These are phyloP conservation scores for Idaea dimidiata DNA, from an alignment of 2,888 invertebrate species.

Conservation along the genomic window DNA sequence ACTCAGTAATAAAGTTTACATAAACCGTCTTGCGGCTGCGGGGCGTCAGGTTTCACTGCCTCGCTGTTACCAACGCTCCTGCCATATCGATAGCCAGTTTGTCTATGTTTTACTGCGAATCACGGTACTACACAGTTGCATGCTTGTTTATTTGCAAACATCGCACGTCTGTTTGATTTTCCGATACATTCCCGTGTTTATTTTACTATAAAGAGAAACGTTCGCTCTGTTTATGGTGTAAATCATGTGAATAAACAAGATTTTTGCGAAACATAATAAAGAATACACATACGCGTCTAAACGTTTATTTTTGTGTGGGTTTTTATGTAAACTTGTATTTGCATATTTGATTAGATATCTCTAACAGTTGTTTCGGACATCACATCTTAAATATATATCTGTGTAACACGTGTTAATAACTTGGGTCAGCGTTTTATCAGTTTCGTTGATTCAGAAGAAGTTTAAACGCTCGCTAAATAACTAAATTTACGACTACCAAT, in stretches of 20 bases:
- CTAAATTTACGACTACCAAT: slow-evolving; percentile 65
- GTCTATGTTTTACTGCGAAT: slow-evolving; percentile 73
- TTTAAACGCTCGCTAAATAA: slow-evolving; percentile 59
- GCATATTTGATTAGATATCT: background rate
- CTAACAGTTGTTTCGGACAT: background rate
- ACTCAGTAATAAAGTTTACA: slow-evolving; percentile 77
- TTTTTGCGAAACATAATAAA: background rate
- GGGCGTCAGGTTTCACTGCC: slow-evolving; percentile 58
- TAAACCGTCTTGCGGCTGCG: slow-evolving; percentile 66
- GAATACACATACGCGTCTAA: background rate
- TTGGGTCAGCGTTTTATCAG: slow-evolving; percentile 12
- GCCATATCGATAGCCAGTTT: slow-evolving; percentile 41
- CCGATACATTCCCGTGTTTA: slow-evolving; percentile 60
- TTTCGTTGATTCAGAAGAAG: slow-evolving; percentile 44
- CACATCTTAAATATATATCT: background rate
- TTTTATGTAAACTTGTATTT: background rate
- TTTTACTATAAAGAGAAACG: slow-evolving; percentile 51
- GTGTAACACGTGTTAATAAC: background rate
- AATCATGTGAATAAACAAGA: slow-evolving; percentile 10
- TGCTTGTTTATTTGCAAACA: slow-evolving; percentile 67
- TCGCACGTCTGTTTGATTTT: slow-evolving; percentile 60
- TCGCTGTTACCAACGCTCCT: slow-evolving; percentile 31
- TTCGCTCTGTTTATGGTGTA: slow-evolving; percentile 30
- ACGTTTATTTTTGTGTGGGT: background rate
- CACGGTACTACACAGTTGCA: slow-evolving; percentile 70